Evolutionary conservation across 2,113 vertebrate genomes (phyloP).

Genomic region (Terrapene triunguis): DNA sequence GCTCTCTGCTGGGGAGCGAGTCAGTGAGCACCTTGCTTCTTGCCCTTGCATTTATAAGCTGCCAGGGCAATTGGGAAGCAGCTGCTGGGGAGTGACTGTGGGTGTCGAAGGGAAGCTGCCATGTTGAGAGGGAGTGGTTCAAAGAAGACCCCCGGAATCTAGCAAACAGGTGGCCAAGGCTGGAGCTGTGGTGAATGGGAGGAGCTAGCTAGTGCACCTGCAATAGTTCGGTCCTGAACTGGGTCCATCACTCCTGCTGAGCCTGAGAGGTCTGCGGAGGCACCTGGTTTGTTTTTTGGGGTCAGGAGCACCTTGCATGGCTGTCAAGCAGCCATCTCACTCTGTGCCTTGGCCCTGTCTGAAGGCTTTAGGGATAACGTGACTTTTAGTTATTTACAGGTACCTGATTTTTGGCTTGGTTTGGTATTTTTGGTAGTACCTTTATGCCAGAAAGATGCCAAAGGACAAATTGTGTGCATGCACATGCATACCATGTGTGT

Average conservation of each 20-base stretch:
- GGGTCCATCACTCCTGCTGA: too few species aligned
- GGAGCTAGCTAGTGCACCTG: too few species aligned
- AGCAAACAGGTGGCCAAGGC: too few species aligned
- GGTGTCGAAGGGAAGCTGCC: too few species aligned
- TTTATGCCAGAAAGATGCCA: neutral
- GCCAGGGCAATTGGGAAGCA: neutral
- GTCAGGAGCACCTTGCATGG: neutral
- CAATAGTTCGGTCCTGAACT: too few species aligned
- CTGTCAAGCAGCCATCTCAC: neutral
- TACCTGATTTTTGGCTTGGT: too few species aligned
- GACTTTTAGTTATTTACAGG: neutral
- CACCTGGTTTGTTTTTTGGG: neutral
- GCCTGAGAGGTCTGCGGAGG: neutral
- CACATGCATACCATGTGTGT: neutral
- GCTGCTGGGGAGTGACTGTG: neutral
- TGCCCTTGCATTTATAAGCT: neutral
- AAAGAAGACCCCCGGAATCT: neutral
- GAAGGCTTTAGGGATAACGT: neutral
- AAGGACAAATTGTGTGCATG: neutral
- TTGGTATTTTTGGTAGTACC: too few species aligned
- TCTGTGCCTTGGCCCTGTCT: neutral
- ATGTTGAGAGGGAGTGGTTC: neutral
- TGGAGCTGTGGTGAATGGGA: too few species aligned
- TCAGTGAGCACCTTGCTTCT: neutral
- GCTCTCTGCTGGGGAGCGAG: neutral